Evolutionary conservation across 2,888 invertebrate species (phyloP).

Genomic region (Hipparchia sbordonii): DNA sequence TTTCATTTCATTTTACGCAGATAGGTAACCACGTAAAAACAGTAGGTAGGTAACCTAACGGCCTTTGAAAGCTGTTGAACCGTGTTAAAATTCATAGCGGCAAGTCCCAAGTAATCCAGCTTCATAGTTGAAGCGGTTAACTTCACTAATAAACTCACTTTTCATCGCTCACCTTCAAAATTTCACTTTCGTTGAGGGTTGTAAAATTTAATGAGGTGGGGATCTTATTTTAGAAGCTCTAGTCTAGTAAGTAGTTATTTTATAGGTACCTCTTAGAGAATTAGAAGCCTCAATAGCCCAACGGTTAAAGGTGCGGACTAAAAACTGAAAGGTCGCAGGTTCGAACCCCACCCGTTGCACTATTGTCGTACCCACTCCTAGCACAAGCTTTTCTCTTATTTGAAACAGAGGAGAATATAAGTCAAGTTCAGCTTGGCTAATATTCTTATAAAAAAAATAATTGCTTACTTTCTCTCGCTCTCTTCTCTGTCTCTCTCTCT

Average conservation of each 20-base stretch:
- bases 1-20: background rate
- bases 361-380: no score
- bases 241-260: background rate
- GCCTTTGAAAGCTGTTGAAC: conserved; percentile 24
- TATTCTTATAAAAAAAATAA: no score
- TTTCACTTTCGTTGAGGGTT: conserved; percentile 24
- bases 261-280: no score
- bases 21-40: background rate
- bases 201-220: conserved; percentile 14
- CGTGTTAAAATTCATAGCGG: conserved; percentile 41
- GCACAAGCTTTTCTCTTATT: no score
- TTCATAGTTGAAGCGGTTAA: conserved; percentile 29
- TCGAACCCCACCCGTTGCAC: no score
- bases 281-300: no score
- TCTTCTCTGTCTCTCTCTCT: no score
- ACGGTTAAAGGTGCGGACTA: no score
- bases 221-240: background rate
- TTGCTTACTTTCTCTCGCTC: no score
- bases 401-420: no score
- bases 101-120: conserved; percentile 37
- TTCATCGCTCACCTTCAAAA: conserved; percentile 21
- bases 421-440: no score
- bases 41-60: background rate
- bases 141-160: conserved; percentile 26
- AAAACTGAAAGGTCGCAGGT: no score